Percentiles rank a stretch among this genome's conserved stretches.
Conservation (phyloP, 2,797 vertebrate genomes). For the Siniperca obscura region DNA sequence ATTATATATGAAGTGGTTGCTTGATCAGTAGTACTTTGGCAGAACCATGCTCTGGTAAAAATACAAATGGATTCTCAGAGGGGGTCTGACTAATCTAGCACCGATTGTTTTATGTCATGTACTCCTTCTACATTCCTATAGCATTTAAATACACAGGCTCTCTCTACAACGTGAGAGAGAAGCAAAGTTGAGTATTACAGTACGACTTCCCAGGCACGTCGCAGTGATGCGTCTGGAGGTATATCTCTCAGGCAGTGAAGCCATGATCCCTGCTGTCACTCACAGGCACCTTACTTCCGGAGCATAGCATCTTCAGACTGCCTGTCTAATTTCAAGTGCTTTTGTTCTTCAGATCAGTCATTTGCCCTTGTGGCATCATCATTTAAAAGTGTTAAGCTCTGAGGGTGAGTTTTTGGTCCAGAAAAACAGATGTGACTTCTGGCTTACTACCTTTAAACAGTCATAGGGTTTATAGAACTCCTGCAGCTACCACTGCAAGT, state of each 20-base stretch:
- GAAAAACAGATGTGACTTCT: background rate
- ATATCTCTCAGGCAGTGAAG: constrained; percentile 12
- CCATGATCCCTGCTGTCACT: constrained; percentile 9
- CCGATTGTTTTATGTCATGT: background rate
- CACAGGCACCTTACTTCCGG: constrained; percentile 8
- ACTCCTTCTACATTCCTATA: constrained; percentile 1
- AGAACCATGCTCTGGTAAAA: background rate
- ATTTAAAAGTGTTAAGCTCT: background rate
- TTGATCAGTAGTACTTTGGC: constrained; percentile 13
- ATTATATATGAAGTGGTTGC: background rate
- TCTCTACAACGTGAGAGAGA: background rate
- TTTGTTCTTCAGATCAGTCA: constrained; percentile 8
- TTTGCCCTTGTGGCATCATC: background rate
- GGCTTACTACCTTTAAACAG: background rate
- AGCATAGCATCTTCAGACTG: constrained; percentile 20
- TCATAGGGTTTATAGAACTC: background rate
- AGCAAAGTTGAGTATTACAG: constrained; percentile 5
- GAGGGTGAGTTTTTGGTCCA: background rate
- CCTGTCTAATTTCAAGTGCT: constrained; percentile 18
- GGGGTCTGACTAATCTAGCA: background rate
- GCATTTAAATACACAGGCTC: background rate
- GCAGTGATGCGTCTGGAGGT: constrained; percentile 31
- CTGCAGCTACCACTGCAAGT: background rate
- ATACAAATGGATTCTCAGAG: background rate
- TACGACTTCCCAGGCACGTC: constrained; percentile 18